Base-by-base conservation (phyloP, 64 coral and sea anemone genomes). In the Actinia tenebrosa region DNA sequence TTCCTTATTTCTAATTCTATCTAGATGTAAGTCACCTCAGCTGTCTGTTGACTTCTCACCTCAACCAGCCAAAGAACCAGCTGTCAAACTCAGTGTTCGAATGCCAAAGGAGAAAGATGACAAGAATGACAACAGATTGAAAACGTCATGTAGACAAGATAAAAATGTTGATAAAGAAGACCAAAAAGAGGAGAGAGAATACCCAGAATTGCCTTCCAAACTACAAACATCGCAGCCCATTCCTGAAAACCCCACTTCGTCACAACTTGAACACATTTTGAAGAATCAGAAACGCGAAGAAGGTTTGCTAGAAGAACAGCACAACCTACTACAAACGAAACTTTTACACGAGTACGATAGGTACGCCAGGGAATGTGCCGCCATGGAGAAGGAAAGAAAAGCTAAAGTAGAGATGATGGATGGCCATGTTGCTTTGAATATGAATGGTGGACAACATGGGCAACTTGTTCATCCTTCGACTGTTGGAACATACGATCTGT, bases 271-370 rank as follows among this genome's bases (percentile, higher is more conserved):
- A 23, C 20, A 83, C 26, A 93, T 97, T 71, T 25, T 97, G 17
- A 61, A 85, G 22, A 87, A 97, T 56, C 94, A 97, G 71, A 89
- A 86, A 16, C 89, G 59, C 44, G 91, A 97, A 71, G 88, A 97
- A 77, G 68, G 60, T 10, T 62, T 97, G 17, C 56, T 97, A 26
- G 84, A 91, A 75, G 91, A 97, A 71, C 94, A 96, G 23, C 94
- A 96, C 22, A 89, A 85, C 25, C 84, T 96, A 26, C 83, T 96
- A 43, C 88, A 96, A 78, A 91, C 84, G 60, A 96, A 93, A 44
- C 82, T 96, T 10, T 45, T 93, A 18, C 91, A 84, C 83, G 91
- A 93, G 44, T 87, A 96, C 55, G 91, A 96, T 45, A 75, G 84
- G 54, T 96, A 96, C 83, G 79, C 88, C 30, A 72, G 75, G 59